Evolutionary conservation across 2,113 vertebrate genomes (phyloP).

Genomic region (Varanus komodoensis): DNA sequence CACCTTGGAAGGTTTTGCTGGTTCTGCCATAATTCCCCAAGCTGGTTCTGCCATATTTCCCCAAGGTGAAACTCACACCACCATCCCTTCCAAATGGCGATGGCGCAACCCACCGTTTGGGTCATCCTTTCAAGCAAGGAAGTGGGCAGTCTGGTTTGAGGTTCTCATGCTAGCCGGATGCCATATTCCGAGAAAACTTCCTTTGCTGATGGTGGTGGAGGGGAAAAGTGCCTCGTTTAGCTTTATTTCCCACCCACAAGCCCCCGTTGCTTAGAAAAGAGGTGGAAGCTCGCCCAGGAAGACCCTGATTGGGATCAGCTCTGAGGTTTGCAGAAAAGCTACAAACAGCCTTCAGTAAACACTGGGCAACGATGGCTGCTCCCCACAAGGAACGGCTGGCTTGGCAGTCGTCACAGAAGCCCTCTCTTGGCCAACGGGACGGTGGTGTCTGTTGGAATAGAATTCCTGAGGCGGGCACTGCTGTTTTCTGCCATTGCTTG

Average conservation of each 20-base stretch:
- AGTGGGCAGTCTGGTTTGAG: neutral
- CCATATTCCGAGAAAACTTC: rapidly evolving
- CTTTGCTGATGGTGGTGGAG: neutral
- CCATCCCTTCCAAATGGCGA: neutral
- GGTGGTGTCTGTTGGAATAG: neutral
- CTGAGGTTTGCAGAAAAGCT: neutral
- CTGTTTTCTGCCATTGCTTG: neutral
- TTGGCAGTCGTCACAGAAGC: neutral
- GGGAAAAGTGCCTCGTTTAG: neutral
- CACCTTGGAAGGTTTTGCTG: neutral
- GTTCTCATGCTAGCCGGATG: rapidly evolving
- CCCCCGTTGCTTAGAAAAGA: neutral
- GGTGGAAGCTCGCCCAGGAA: neutral
- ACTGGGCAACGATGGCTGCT: neutral
- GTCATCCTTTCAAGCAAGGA: neutral
- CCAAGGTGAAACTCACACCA: rapidly evolving
- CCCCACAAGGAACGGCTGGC: neutral
- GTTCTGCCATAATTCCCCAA: too few relatives aligned
- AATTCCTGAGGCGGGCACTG: neutral
- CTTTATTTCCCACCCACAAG: neutral
- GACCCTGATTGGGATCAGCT: neutral
- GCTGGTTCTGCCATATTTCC: neutral
- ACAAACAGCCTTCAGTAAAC: neutral
- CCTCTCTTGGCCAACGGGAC: neutral
- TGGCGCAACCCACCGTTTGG: neutral